These are phyloP conservation scores for Falco rusticolus DNA, from an alignment of 2,797 vertebrate genomes.

Conservation along the genomic window DNA sequence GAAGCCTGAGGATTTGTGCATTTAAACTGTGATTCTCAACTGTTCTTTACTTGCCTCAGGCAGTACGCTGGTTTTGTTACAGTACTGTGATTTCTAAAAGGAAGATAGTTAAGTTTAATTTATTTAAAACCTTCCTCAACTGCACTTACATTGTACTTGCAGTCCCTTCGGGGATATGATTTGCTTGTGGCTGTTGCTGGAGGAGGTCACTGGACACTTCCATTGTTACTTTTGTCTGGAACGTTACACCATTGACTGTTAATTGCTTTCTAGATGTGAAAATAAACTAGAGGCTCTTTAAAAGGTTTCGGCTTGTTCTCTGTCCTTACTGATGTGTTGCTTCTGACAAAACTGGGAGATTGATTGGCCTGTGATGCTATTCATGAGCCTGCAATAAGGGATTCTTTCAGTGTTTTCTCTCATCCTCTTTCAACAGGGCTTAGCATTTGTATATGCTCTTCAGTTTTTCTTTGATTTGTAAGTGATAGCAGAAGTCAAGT, in stretches of 20 bases:
- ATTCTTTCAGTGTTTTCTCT: not conserved
- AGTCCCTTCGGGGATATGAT: accelerated
- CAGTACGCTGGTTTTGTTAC: not conserved
- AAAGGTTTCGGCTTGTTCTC: not conserved
- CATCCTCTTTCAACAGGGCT: not conserved
- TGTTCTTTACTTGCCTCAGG: not conserved
- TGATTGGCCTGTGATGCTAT: not conserved
- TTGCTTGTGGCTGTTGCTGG: not conserved
- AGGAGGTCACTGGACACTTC: not conserved
- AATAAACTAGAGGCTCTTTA: not conserved
- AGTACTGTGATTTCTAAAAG: not conserved
- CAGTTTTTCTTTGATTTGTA: not conserved
- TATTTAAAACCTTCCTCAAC: not conserved
- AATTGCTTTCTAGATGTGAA: not conserved
- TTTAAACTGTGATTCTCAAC: not conserved
- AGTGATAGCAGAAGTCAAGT: conserved; percentile 27
- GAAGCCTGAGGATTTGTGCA: not conserved
- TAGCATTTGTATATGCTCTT: not conserved
- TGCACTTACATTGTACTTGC: not conserved
- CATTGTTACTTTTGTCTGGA: not conserved
- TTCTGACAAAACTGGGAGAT: not conserved
- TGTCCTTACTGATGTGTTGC: not conserved
- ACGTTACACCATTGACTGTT: not conserved
- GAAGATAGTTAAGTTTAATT: not conserved
- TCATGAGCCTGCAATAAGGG: not conserved